These are phyloP conservation scores for Zaprionus kolodkinae DNA, from an alignment of 1,140 invertebrate species.

Conservation along the genomic window DNA sequence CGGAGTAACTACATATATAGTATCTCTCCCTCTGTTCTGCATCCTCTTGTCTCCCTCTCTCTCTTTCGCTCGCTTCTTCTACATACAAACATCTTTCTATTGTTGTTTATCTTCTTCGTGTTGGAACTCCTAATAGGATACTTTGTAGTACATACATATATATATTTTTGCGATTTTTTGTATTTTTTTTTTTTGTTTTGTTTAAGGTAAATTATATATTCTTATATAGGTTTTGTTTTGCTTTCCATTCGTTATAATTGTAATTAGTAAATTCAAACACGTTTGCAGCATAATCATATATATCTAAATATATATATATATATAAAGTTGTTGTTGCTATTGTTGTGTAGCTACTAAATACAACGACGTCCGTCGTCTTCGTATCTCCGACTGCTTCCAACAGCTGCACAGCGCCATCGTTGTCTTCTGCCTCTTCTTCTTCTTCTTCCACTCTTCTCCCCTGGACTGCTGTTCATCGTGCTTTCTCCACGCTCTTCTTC, in stretches of 20 bases:
- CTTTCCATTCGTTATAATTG: slow-evolving; percentile 73
- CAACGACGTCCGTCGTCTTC: slow-evolving; percentile 46
- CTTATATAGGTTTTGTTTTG: slow-evolving; percentile 72
- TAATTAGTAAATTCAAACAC: slow-evolving; percentile 83
- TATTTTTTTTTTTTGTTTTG: slow-evolving; percentile 54
- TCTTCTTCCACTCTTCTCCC: slow-evolving; percentile 1
- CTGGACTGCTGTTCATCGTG: slow-evolving; percentile 34
- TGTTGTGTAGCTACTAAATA: slow-evolving; percentile 60
- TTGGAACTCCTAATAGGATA: slow-evolving; percentile 76
- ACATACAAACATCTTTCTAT: slow-evolving; percentile 47
- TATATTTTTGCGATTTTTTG: slow-evolving; percentile 55
- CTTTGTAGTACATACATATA: slow-evolving; percentile 48
- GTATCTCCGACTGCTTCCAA: slow-evolving; percentile 23
- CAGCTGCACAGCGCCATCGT: slow-evolving; percentile 42
- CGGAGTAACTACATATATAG: slow-evolving; percentile 29
- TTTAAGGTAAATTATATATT: slow-evolving; percentile 74
- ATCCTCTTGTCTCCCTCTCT: neutral
- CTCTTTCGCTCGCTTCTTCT: slow-evolving; percentile 22
- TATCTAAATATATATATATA: slow-evolving; percentile 4
- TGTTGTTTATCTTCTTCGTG: slow-evolving; percentile 65
- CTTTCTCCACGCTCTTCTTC: slow-evolving; percentile 49
- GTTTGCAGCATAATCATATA: slow-evolving; percentile 70
- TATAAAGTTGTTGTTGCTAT: slow-evolving; percentile 45
- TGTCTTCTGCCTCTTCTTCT: slow-evolving; percentile 21
- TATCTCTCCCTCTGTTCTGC: slow-evolving; percentile 1